Percentiles rank a stretch among this genome's conserved stretches.
Evolutionary conservation across 2,113 vertebrate species (phyloP).

Genomic region (Tor tambroides): DNA sequence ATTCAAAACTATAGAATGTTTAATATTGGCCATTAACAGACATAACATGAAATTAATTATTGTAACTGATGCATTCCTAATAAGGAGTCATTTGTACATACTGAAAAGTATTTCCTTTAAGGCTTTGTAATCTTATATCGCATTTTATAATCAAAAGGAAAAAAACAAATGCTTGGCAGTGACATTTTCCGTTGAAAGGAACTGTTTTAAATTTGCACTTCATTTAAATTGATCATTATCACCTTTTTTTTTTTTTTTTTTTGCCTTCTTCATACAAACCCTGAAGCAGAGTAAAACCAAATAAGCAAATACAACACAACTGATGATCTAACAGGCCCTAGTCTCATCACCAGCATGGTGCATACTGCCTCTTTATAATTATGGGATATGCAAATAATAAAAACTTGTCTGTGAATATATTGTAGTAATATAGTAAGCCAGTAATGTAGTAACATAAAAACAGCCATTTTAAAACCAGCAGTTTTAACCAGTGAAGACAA

Average conservation of each 20-base stretch:
- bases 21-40: neutral
- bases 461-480: neutral
- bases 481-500: neutral
- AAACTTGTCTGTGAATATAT: neutral
- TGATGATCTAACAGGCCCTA: neutral
- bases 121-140: too few species aligned
- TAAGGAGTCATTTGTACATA: neutral
- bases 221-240: neutral
- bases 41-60: neutral
- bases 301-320: neutral
- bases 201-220: neutral
- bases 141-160: too few species aligned
- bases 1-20: too few species aligned
- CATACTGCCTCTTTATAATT: neutral
- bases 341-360: neutral
- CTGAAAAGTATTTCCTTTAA: neutral
- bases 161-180: neutral
- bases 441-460: neutral
- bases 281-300: neutral
- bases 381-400: neutral
- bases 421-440: neutral
- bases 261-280: neutral
- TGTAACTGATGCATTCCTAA: neutral
- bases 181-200: neutral
- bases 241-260: neutral